phyloP scores from a whole-genome alignment of 2,797 vertebrate species.

The Poecile montanus region DNA sequence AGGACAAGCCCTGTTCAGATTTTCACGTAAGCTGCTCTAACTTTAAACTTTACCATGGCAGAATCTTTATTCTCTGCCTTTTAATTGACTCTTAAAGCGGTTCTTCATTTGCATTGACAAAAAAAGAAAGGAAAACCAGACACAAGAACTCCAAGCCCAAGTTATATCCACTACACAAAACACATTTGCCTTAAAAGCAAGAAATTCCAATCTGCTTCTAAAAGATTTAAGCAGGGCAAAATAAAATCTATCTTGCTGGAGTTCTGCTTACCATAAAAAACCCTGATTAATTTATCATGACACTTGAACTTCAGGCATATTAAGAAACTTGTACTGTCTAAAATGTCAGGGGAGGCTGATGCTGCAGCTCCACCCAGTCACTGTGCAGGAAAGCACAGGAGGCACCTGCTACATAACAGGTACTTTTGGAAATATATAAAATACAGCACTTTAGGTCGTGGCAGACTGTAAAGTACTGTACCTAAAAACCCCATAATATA shows the following conservation, averaged over 20 bases:
- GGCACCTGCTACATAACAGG: not conserved
- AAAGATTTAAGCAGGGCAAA: not conserved
- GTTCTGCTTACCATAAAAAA: not conserved
- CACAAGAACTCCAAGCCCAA: not conserved
- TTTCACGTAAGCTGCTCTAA: not conserved
- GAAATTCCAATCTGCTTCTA: not conserved
- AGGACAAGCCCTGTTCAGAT: not conserved
- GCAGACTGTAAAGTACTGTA: not conserved
- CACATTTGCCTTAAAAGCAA: not conserved
- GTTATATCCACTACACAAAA: not conserved
- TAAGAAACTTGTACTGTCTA: not conserved
- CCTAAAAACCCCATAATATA: not conserved
- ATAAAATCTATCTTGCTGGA: not conserved
- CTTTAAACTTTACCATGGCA: not conserved
- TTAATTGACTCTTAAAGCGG: not conserved
- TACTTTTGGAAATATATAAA: not conserved
- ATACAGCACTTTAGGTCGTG: rapidly evolving
- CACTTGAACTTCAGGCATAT: not conserved
- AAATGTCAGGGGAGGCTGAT: not conserved
- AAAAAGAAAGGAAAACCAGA: not conserved
- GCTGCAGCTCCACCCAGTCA: not conserved
- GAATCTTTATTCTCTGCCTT: not conserved
- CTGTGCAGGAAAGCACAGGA: not conserved
- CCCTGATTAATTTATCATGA: not conserved
- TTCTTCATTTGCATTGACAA: not conserved